A percentile compares a stretch with the other conserved stretches of the same genome.
phyloP scores from a whole-genome alignment of 1,140 invertebrate genomes.

The Caenorhabditis remanei region DNA sequence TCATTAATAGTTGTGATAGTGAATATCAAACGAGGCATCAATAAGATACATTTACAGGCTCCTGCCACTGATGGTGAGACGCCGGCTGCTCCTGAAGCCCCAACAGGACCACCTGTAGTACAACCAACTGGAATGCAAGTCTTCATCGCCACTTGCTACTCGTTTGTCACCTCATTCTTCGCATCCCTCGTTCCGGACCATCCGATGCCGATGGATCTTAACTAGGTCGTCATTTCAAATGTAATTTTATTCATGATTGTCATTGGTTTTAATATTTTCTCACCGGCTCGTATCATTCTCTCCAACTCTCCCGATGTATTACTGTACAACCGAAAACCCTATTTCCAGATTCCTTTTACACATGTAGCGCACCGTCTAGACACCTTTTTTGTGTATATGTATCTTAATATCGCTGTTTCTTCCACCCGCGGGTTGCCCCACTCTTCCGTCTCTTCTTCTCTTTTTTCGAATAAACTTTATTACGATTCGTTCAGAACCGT shows the following conservation, averaged over 20 bases:
- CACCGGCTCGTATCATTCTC: neutral
- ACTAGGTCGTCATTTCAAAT: slow-evolving; percentile 1
- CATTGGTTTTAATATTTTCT: slow-evolving; percentile 7
- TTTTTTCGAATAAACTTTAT: slow-evolving; percentile 53
- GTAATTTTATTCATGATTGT: neutral
- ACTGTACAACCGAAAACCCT: slow-evolving; percentile 16
- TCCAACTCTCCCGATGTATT: slow-evolving; percentile 34
- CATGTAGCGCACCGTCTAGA: slow-evolving; percentile 30
- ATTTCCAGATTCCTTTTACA: neutral
- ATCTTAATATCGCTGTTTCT: slow-evolving; percentile 43
- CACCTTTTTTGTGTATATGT: slow-evolving; percentile 39
- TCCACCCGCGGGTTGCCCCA: slow-evolving; percentile 18
- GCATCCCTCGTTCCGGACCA: slow-evolving; percentile 38
- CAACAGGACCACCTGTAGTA: neutral
- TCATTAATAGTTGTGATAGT: too few relatives aligned
- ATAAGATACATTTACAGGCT: neutral
- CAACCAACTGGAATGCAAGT: slow-evolving; percentile 47
- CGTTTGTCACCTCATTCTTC: slow-evolving; percentile 40
- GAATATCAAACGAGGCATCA: too few relatives aligned
- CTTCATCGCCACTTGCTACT: slow-evolving; percentile 33
- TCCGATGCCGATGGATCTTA: slow-evolving; percentile 40
- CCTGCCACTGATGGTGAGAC: neutral
- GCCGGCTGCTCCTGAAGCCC: too few relatives aligned
- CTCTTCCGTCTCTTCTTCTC: neutral
- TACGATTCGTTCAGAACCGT: slow-evolving; percentile 49